phyloP scores from a whole-genome alignment of 2,888 invertebrate genomes.

The Conus canariensis region DNA sequence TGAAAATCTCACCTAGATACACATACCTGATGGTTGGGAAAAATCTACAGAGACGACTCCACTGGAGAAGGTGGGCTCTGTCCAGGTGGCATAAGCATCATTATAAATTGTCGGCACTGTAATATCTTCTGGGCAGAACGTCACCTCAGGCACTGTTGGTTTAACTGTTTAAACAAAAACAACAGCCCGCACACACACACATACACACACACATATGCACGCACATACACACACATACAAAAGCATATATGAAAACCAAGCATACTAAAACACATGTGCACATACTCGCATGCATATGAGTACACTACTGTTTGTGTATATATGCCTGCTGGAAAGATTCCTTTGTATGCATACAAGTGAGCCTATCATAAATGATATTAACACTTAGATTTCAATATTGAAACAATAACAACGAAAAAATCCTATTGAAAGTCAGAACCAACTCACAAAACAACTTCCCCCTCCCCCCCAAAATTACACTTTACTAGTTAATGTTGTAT shows the following conservation, averaged over 20 bases:
- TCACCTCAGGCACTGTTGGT: slow-evolving; percentile 15
- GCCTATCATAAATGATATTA: too few species aligned
- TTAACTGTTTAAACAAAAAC: neutral
- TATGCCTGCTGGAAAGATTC: neutral
- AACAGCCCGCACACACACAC: neutral
- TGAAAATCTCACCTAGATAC: too few species aligned
- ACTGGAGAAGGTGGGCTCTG: slow-evolving; percentile 32
- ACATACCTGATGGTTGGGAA: slow-evolving; percentile 42
- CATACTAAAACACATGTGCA: too few species aligned
- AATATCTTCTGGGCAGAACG: slow-evolving; percentile 40
- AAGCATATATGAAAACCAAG: too few species aligned
- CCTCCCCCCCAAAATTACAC: too few species aligned
- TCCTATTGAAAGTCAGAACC: too few species aligned
- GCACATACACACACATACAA: neutral
- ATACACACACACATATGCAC: neutral
- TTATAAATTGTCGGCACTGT: slow-evolving; percentile 24
- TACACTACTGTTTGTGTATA: neutral
- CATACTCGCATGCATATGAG: neutral
- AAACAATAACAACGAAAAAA: too few species aligned
- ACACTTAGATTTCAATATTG: too few species aligned
- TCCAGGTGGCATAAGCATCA: slow-evolving; percentile 38
- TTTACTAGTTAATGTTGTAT: too few species aligned
- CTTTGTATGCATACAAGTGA: too few species aligned
- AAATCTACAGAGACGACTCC: slow-evolving; percentile 30
- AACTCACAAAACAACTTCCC: too few species aligned